A percentile compares a stretch with the other conserved stretches of the same genome.
These are phyloP conservation scores for Oryzias woworae DNA, from an alignment of 2,113 vertebrate genomes.

Conservation along the genomic window DNA sequence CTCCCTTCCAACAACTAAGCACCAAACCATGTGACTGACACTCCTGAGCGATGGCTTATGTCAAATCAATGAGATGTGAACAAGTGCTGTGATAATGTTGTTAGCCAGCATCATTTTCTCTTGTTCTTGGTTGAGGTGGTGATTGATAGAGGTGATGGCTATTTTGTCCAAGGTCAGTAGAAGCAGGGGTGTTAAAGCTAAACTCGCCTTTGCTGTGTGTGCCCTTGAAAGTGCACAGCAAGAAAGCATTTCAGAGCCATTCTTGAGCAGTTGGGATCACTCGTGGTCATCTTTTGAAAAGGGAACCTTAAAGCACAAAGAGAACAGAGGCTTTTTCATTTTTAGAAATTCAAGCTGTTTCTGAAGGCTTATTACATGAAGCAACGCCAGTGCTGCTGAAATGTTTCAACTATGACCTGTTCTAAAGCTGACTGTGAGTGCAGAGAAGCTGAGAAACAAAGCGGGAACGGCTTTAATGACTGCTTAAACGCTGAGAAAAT, in stretches of 20 bases:
- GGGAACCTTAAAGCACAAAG: not conserved
- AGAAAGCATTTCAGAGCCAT: conserved; percentile 13
- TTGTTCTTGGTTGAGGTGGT: conserved; percentile 64
- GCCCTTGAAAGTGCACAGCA: conserved; percentile 33
- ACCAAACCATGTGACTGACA: conserved; percentile 37
- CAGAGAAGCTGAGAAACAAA: conserved; percentile 13
- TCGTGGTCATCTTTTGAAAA: conserved; percentile 17
- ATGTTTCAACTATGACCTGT: conserved; percentile 20
- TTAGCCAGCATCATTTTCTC: conserved; percentile 63
- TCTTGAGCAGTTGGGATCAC: not conserved
- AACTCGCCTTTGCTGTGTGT: conserved; percentile 6
- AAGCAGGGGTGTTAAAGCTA: conserved; percentile 19
- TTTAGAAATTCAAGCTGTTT: conserved; percentile 11
- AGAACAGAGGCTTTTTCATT: not conserved
- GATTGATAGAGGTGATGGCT: conserved; percentile 57
- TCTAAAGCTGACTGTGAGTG: conserved; percentile 8
- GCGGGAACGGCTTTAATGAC: conserved; percentile 26
- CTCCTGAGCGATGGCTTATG: conserved; percentile 61
- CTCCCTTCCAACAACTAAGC: conserved; percentile 27
- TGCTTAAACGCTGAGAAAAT: conserved; percentile 39
- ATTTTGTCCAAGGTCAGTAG: conserved; percentile 62
- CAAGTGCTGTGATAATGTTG: conserved; percentile 70
- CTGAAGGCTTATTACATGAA: conserved; percentile 1
- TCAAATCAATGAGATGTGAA: conserved; percentile 73
- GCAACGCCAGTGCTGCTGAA: conserved; percentile 17